Evolutionary conservation across 2,797 vertebrate genomes (phyloP).

Genomic region (Acanthurus tractus): DNA sequence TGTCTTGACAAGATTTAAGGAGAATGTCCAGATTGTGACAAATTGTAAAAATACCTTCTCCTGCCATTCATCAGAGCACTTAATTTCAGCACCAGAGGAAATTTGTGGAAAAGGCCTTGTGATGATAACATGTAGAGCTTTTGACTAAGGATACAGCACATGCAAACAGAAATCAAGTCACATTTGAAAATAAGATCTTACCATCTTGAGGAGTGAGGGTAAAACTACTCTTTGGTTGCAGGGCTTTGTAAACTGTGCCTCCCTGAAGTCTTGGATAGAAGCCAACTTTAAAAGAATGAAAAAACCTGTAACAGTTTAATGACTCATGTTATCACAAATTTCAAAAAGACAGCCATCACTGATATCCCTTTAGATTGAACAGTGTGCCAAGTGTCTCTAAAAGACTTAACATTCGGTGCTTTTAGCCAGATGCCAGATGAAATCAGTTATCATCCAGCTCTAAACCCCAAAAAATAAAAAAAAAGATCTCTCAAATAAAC

Average conservation of each 20-base stretch:
- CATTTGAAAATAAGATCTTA: conserved; percentile 37
- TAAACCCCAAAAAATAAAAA: neutral
- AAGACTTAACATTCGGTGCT: neutral
- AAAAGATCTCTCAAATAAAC: neutral
- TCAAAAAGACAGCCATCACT: neutral
- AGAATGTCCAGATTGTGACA: neutral
- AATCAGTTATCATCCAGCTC: no score
- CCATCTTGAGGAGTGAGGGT: conserved; percentile 71
- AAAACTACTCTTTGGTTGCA: conserved; percentile 25
- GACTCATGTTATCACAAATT: neutral
- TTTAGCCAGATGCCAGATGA: no score
- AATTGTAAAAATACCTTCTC: neutral
- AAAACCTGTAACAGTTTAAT: conserved; percentile 59
- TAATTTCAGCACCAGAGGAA: neutral
- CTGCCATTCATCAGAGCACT: neutral
- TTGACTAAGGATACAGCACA: neutral
- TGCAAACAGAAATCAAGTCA: neutral
- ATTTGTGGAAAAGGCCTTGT: neutral
- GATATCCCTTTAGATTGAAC: neutral
- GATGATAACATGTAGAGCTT: neutral
- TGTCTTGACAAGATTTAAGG: no score
- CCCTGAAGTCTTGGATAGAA: conserved; percentile 54
- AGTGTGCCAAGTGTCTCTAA: neutral
- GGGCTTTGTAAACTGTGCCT: conserved; percentile 53
- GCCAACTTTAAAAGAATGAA: conserved; percentile 71